Evolutionary conservation across 2,888 invertebrate genomes (phyloP), one percentile per base, ranked within the genome.

Genomic region (Drosophila affinis): DNA sequence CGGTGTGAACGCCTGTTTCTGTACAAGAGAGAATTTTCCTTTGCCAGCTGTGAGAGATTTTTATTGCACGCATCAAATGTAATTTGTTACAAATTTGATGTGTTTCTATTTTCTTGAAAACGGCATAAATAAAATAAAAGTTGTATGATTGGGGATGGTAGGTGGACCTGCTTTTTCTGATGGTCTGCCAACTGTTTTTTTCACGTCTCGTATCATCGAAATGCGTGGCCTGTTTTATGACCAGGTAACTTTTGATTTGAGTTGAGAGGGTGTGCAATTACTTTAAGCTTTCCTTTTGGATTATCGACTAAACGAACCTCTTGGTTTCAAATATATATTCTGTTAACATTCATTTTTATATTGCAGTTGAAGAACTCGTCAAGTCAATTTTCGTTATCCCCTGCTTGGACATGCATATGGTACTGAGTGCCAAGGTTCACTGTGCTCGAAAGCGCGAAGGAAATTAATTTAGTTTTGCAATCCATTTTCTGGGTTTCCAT

Each of bases 61-160:
- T 84, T 87, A 87, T 85, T 81, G 73, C 85, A 82, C 78, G 75
- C 80, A 87, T 81, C 76, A 84, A 87, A 88, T 86, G 90, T 88
- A 89, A 90, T 90, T 90, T 89, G 90, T 87, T 86, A 85, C 81
- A 87, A 89, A 90, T 89, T 90, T 90, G 89, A 90, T 90, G 90
- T 79, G 88, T 79, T 86, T 87, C 82, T 87, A 85, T 82, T 79
- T 85, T 84, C 82, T 83, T 86, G 64, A 86, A 86, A 76, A 70
- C 63, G 72, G 72, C 80, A 76, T 78, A 79, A 82, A 87, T 81
- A 77, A 78, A 82, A 77, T 76, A 79, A 77, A 83, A 75, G 67
- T 72, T 75, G 48, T 56, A 39, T 53, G 29, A 21, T 24, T 21
- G 54, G 55, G 54, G 48, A 7, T 44, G 72, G 62, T 56, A 64